Conservation (phyloP, 2,888 invertebrate species). For the Aspidiotus rigidus region DNA sequence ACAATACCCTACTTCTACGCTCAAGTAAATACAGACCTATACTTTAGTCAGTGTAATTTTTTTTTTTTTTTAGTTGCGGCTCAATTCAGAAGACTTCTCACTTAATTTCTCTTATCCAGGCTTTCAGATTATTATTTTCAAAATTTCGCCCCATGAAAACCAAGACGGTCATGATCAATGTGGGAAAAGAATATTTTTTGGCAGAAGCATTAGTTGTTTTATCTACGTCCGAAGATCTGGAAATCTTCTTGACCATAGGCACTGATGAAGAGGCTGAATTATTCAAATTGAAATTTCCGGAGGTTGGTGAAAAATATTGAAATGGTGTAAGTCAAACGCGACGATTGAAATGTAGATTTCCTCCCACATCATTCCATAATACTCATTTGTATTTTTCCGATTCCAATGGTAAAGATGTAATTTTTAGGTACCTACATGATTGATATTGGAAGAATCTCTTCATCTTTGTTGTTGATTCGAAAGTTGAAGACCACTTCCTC, state of each 20-base stretch:
- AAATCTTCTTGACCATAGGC: slow-evolving; percentile 25
- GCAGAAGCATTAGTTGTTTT: slow-evolving; percentile 28
- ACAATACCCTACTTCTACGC: slow-evolving; percentile 17
- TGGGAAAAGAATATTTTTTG: slow-evolving; percentile 16
- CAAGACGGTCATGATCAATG: neutral
- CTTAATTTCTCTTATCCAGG: slow-evolving; percentile 27
- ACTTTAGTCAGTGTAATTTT: no score
- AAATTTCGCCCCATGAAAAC: neutral
- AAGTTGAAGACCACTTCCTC: no score
- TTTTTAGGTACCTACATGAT: no score
- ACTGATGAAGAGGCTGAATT: slow-evolving; percentile 24
- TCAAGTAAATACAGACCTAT: slow-evolving; percentile 5
- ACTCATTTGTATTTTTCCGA: no score
- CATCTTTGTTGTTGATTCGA: no score
- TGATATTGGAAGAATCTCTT: no score
- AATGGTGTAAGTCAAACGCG: no score
- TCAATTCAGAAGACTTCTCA: neutral
- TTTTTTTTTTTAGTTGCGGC: no score
- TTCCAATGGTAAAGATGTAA: no score
- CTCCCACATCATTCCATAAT: no score
- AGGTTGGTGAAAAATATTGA: slow-evolving; percentile 24
- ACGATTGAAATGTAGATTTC: no score
- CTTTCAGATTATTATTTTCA: slow-evolving; percentile 22
- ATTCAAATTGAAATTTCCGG: slow-evolving; percentile 29
- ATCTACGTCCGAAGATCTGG: slow-evolving; percentile 9